phyloP scores from a whole-genome alignment of 2,888 invertebrate species.

The Diaperis boleti region DNA sequence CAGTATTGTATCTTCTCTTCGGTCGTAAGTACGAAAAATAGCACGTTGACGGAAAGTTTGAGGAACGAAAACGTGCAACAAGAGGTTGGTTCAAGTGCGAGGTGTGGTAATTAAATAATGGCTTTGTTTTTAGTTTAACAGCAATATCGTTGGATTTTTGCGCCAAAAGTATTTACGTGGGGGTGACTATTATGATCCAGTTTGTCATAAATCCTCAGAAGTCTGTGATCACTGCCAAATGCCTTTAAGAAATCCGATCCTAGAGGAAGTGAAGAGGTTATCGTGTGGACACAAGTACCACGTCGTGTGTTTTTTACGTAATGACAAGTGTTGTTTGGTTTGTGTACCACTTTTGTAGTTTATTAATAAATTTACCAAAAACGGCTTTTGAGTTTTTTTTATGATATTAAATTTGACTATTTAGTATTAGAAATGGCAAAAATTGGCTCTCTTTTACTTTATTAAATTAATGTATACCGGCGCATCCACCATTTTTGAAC shows the following conservation, averaged over 20 bases:
- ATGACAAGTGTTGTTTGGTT: conserved; percentile 53
- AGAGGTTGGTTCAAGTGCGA: conserved; percentile 15
- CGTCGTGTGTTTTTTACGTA: conserved; percentile 56
- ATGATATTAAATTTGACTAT: no score
- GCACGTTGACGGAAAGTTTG: neutral
- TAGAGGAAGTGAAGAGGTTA: conserved; percentile 53
- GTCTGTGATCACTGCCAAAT: conserved; percentile 59
- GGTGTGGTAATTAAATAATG: neutral
- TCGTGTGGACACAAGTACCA: conserved; percentile 60
- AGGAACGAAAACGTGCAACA: neutral
- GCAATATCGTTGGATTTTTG: conserved; percentile 55
- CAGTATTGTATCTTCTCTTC: conserved; percentile 70
- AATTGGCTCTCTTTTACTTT: no score
- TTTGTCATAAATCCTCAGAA: conserved; percentile 23
- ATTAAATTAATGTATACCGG: no score
- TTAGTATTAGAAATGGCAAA: no score
- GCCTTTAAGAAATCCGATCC: conserved; percentile 54
- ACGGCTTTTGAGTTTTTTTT: no score
- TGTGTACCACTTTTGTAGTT: conserved; percentile 46
- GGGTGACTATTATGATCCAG: conserved; percentile 19
- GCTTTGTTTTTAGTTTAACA: conserved; percentile 61
- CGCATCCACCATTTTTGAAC: no score
- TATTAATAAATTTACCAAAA: neutral
- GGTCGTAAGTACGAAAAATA: conserved; percentile 63
- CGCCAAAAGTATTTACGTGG: conserved; percentile 52